Base-by-base conservation (phyloP, 2,113 vertebrate species). In the Chionis minor region DNA sequence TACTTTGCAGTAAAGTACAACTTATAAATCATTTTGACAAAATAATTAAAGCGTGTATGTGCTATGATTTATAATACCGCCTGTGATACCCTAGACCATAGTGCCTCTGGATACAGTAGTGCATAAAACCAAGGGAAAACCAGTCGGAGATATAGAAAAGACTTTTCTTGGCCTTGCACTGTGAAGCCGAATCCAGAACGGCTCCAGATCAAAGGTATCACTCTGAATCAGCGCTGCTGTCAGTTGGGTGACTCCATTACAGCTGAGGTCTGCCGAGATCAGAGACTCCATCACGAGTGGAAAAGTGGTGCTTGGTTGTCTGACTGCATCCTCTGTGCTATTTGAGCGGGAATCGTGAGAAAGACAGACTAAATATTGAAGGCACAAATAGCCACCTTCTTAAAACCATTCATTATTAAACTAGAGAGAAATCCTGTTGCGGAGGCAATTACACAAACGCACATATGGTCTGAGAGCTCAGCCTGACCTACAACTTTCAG, bases 21-120 rank as follows among this genome's bases (percentile, higher is more conserved):
- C 63, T 88, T 83, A 92, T 95, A 94, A 96, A 96, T 96, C 79
- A 90, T 62, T 77, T 92, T 96, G 95, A 96, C 93, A 96, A 96
- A 97, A 86, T 96, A 96, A 96, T 96, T 93, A 97, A 96, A 82
- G 74, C 66, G n/a, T 58, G 22, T 58, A 45, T 54, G 38, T 63
- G 52, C 66, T 80, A 15, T 90, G 73, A 96, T 96, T 95, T 94
- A 93, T 96, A 73, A 42, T 30, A 7, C 58, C 0, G 0, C 6
- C 52, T 79, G 27, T 20, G 69, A 54, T 35, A n/a, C 58, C 27
- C 35, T 4, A 9, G 52, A 47, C 51, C 10, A 2, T 14, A 32
- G 52, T 20, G 61, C 65, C 6, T 75, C 83, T 67, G 55, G 88
- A 18, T 59, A 44, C 6, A 9, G 77, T 8, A 56, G 52, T 27